Evolutionary conservation across 2,113 vertebrate species (phyloP).

Genomic region (Phoxinus phoxinus): DNA sequence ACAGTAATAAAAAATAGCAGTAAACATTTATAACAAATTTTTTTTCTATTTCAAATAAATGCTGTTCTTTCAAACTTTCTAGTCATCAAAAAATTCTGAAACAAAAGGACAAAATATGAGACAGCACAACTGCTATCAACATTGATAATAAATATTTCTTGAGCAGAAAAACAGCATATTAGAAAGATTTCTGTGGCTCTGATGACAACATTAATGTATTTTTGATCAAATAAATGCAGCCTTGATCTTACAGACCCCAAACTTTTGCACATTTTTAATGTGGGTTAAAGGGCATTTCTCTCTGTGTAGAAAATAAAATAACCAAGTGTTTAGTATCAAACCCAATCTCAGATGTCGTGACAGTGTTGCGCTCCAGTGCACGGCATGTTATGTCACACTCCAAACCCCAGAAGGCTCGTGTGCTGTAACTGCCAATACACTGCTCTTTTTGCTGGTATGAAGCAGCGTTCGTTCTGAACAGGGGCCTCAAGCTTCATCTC

Average conservation of each 20-base stretch:
- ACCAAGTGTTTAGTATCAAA: neutral
- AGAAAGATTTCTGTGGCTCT: no score
- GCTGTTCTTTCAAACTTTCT: no score
- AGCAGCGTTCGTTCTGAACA: neutral
- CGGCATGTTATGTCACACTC: conserved; percentile 14
- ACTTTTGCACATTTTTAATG: neutral
- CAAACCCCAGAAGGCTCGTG: neutral
- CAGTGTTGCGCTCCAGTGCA: neutral
- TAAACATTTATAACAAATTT: no score
- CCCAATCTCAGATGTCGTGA: neutral
- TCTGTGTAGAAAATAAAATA: neutral
- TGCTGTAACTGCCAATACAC: neutral
- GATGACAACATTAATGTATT: neutral
- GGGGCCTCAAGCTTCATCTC: neutral
- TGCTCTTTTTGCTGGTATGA: conserved; percentile 11
- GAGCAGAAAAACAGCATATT: no score
- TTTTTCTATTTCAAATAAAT: no score
- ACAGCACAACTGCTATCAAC: no score
- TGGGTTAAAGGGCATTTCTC: neutral
- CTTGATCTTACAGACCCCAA: neutral
- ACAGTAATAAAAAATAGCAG: no score
- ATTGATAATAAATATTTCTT: no score
- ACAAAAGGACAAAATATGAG: no score
- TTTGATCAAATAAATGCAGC: neutral
- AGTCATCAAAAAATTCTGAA: no score